These are phyloP conservation scores for Heteromormyrus szaboi DNA, from an alignment of 2,797 vertebrate genomes.

Conservation along the genomic window DNA sequence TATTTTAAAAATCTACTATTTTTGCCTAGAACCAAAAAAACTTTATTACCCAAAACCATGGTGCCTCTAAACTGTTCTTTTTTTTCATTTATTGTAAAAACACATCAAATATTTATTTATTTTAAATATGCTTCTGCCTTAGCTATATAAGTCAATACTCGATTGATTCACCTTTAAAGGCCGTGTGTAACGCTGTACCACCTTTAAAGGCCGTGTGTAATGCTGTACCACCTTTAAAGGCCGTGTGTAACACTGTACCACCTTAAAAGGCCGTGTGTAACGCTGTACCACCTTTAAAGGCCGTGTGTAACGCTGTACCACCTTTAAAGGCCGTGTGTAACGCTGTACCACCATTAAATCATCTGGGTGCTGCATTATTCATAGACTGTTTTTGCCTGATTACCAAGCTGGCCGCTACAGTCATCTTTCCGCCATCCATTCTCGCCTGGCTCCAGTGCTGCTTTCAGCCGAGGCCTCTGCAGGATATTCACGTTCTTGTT, in stretches of 20 bases:
- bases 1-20: not conserved
- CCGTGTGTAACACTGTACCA: too few relatives aligned
- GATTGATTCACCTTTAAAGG: not conserved
- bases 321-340: not conserved
- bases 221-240: not conserved
- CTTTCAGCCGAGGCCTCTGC: not conserved
- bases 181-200: not conserved
- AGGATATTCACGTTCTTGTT: conserved; percentile 3
- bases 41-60: not conserved
- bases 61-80: not conserved
- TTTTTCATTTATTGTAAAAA: not conserved
- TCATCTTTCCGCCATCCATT: not conserved
- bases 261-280: too few relatives aligned
- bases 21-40: not conserved
- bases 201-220: not conserved
- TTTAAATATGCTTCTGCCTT: not conserved
- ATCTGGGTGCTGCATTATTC: not conserved
- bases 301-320: not conserved
- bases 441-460: not conserved
- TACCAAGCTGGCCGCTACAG: not conserved
- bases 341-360: not conserved
- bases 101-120: not conserved
- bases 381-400: not conserved
- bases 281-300: not conserved
- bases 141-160: not conserved